Evolutionary conservation across 2,888 invertebrate genomes (phyloP), one percentile per base, ranked within the genome.

Genomic region (Netelia melanura): DNA sequence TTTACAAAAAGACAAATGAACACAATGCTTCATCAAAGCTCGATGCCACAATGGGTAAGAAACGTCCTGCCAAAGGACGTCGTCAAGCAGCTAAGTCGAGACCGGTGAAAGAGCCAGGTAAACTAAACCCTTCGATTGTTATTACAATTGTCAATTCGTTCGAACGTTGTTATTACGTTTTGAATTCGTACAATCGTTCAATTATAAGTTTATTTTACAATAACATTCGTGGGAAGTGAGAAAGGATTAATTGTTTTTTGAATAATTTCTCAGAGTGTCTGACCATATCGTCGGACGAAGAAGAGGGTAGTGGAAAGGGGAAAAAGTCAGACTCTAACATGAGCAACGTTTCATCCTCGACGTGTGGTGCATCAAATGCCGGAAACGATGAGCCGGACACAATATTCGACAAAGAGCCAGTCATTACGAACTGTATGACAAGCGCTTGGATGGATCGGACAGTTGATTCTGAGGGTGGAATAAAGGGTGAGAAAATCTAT

Each of bases 241-340:
- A 1, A 11, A 6, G 14, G 6, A 38, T 17, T 21, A 1, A 71
- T 38, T 17, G 43, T 67, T 2, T 21, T 2, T 6, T 17, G 10
- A 17, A 5, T 3, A 10, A 6, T 25, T 68, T 64, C 54, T 9
- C 87, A 92, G 94, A 93, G 86, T 94, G 93, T 85, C 89, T 94
- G 75, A 94, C 94, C 11, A 93, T 94, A 88, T 94, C 94, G 1
- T 94, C 94, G 8, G 94, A 94, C 67, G 94, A 94, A 74, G 94
- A 94, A 81, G 93, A 92, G 11, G 88, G 87, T 0, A 70, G 85
- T 17, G 77, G 58, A 21, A 86, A 84, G 65, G 17, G 58, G 14
- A 88, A 84, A 77, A 88, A 87, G 70, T 65, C 77, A 23, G 79
- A 86, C 65, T 64, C 65, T 10, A 62, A 70, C 2, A 52, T 67